phyloP scores from a whole-genome alignment of 2,888 invertebrate genomes.

The Crematogaster levior region DNA sequence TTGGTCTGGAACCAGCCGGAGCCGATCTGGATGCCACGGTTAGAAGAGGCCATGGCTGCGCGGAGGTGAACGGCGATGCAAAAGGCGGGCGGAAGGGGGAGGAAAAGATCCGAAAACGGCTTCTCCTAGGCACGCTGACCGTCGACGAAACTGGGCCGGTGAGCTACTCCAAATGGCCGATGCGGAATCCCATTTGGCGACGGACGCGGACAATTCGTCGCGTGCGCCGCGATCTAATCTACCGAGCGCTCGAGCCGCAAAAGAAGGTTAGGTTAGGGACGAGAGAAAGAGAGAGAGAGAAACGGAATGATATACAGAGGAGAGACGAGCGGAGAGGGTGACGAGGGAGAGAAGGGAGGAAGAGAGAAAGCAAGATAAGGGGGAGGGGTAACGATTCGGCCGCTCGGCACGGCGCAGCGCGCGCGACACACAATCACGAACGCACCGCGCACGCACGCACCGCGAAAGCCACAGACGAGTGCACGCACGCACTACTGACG shows the following conservation, averaged over 20 bases:
- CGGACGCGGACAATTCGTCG: slow-evolving; percentile 9
- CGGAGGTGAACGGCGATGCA: background rate
- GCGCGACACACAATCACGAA: background rate
- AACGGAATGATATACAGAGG: background rate
- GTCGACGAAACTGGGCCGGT: background rate
- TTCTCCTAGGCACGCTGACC: background rate
- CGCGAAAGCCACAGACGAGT: background rate
- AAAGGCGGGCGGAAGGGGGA: slow-evolving; percentile 79
- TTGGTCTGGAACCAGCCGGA: slow-evolving; percentile 99
- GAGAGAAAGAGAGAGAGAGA: background rate
- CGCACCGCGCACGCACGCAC: background rate
- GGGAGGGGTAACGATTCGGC: slow-evolving; percentile 29
- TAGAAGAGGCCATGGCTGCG: slow-evolving; percentile 92
- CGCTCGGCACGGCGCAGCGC: slow-evolving; percentile 2
- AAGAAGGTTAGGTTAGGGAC: slow-evolving; percentile 25
- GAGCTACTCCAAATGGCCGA: slow-evolving; percentile 16
- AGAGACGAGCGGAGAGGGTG: background rate
- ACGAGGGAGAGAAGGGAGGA: background rate
- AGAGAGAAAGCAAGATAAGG: background rate
- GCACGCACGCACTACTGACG: background rate
- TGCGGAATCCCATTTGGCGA: slow-evolving; percentile 40
- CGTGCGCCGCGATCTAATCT: slow-evolving; percentile 27
- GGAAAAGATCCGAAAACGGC: background rate
- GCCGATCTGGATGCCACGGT: slow-evolving; percentile 95
- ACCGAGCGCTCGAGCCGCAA: slow-evolving; percentile 20